phyloP scores from a whole-genome alignment of 2,797 vertebrate genomes.

The Sebastes dallii region DNA sequence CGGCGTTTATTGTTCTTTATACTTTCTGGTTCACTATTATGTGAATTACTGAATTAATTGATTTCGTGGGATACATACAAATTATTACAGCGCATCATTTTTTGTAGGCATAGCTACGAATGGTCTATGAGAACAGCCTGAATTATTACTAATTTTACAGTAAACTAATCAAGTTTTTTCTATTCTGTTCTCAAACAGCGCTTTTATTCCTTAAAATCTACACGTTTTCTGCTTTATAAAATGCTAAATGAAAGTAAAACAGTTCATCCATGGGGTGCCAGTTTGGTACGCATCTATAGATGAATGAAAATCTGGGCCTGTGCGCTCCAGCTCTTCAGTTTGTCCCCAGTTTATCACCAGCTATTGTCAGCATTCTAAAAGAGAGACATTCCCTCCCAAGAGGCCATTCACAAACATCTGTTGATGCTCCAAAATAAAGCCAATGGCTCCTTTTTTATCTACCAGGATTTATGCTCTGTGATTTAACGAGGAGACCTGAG shows the following conservation, averaged over 20 bases:
- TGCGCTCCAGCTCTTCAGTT: background rate
- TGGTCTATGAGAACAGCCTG: no score
- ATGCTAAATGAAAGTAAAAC: background rate
- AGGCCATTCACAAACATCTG: slow-evolving; percentile 59
- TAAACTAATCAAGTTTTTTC: background rate
- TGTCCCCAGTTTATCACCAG: slow-evolving; percentile 26
- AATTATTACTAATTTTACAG: background rate
- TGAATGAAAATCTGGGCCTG: background rate
- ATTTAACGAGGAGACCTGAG: slow-evolving; percentile 53
- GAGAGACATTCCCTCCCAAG: background rate
- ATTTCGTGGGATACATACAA: no score
- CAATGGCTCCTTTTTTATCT: background rate
- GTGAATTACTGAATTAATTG: no score
- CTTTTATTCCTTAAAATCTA: background rate
- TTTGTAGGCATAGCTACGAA: no score
- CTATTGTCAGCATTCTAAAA: slow-evolving; percentile 31
- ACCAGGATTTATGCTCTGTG: slow-evolving; percentile 50
- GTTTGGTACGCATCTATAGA: background rate
- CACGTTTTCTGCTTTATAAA: background rate
- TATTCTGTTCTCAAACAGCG: no score
- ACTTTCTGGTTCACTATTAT: no score
- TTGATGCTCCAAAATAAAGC: slow-evolving; percentile 37
- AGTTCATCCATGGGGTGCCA: background rate
- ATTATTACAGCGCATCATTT: no score
- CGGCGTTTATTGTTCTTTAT: no score